Evolutionary conservation across 1,140 invertebrate genomes (phyloP).

Genomic region (Drosophila gunungcola): DNA sequence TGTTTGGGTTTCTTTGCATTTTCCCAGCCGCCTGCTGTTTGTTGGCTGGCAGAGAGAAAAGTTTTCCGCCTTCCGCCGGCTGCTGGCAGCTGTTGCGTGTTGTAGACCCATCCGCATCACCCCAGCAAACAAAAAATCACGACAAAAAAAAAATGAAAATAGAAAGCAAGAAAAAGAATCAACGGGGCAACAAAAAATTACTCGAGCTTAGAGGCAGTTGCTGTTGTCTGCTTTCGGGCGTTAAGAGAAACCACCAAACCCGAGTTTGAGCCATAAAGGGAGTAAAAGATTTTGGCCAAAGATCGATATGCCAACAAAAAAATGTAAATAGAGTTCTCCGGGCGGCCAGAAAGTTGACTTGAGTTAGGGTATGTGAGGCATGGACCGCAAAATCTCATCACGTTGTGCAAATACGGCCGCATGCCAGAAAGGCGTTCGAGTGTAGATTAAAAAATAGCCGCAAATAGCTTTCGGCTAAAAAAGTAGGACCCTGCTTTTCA

Average conservation of each 20-base stretch:
- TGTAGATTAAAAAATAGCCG: conserved; percentile 81
- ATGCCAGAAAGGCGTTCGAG: conserved; percentile 67
- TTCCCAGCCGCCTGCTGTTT: conserved; percentile 36
- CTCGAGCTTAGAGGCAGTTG: conserved; percentile 26
- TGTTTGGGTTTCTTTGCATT: conserved; percentile 6
- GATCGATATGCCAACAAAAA: conserved; percentile 62
- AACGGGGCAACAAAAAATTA: conserved; percentile 23
- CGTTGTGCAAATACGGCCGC: conserved; percentile 78
- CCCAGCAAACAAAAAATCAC: background rate
- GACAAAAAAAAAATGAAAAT: conserved; percentile 1
- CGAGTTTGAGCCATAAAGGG: conserved; percentile 34
- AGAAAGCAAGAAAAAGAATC: conserved; percentile 4
- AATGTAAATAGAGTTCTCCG: conserved; percentile 73
- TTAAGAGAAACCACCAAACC: conserved; percentile 29
- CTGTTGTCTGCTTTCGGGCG: conserved; percentile 44
- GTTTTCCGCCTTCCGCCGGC: conserved; percentile 46
- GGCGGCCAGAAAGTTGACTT: background rate
- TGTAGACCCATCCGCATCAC: conserved; percentile 2
- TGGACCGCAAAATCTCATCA: conserved; percentile 79
- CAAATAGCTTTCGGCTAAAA: conserved; percentile 65
- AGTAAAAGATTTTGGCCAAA: conserved; percentile 56
- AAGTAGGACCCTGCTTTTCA: conserved; percentile 27
- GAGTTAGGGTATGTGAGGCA: background rate
- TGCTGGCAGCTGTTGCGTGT: conserved; percentile 50
- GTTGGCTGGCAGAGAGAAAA: conserved; percentile 39